These are phyloP conservation scores for Cephus pulcher DNA, from an alignment of 2,888 invertebrate genomes.

Conservation along the genomic window DNA sequence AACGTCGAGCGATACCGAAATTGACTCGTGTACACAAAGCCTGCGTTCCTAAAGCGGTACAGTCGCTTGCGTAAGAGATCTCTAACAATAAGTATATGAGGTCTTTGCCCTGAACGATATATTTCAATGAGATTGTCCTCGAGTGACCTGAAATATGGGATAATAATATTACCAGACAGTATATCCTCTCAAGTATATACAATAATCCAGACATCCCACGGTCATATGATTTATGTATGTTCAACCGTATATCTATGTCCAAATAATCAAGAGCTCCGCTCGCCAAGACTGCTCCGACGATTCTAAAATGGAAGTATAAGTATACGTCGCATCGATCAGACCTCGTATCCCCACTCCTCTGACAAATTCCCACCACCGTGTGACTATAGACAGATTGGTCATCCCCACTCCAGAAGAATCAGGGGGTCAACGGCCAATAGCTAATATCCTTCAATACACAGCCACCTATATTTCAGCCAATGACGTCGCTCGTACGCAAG, in stretches of 20 bases:
- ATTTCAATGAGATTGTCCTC: background rate
- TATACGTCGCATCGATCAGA: slow-evolving; percentile 34
- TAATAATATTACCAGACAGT: background rate
- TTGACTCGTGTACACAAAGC: background rate
- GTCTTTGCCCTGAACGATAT: background rate
- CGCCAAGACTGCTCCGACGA: background rate
- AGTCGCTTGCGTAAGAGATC: background rate
- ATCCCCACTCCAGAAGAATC: background rate
- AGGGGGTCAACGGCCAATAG: slow-evolving; percentile 45
- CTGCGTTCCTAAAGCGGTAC: background rate
- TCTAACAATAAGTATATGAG: background rate
- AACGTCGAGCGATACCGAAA: background rate
- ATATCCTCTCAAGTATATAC: background rate
- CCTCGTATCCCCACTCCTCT: background rate
- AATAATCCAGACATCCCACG: background rate
- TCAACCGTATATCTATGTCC: background rate
- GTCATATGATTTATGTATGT: background rate
- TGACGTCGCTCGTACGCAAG: background rate
- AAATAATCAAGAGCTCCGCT: background rate
- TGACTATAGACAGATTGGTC: background rate
- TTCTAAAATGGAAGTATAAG: background rate
- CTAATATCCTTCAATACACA: slow-evolving; percentile 20
- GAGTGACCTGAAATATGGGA: background rate
- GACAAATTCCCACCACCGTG: background rate
- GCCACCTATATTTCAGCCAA: slow-evolving; percentile 16